Conservation (phyloP, 2,888 invertebrate species). For the Caenorhabditis virilis region DNA sequence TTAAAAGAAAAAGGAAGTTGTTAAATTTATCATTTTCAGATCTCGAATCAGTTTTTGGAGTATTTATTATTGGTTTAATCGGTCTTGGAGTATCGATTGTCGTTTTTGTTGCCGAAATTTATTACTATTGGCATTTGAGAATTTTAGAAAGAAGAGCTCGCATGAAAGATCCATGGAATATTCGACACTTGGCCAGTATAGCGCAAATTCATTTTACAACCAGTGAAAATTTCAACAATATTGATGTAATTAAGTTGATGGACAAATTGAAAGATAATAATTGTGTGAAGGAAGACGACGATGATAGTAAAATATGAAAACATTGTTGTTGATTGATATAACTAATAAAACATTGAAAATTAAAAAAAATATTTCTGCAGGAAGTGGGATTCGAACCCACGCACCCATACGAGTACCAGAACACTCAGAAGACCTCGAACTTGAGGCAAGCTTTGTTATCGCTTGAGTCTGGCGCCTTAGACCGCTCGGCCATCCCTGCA, state of each 20-base stretch:
- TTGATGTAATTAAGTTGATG: slow-evolving; percentile 32
- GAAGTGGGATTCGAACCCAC: slow-evolving; percentile 62
- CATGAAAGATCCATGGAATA: slow-evolving; percentile 33
- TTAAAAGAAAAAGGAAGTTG: not conserved
- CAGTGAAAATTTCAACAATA: slow-evolving; percentile 23
- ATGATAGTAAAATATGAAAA: no score
- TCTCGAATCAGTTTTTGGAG: slow-evolving; percentile 39
- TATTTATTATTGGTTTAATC: slow-evolving; percentile 42
- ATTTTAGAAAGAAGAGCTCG: slow-evolving; percentile 18
- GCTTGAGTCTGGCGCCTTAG: slow-evolving; percentile 71
- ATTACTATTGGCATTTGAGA: slow-evolving; percentile 40
- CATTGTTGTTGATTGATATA: no score
- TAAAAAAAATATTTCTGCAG: no score
- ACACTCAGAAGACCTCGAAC: slow-evolving; percentile 43
- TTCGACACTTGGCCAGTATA: slow-evolving; percentile 27
- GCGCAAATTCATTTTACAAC: slow-evolving; percentile 43
- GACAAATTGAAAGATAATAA: slow-evolving; percentile 16
- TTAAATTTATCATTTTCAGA: slow-evolving; percentile 12
- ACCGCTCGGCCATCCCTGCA: slow-evolving; percentile 69
- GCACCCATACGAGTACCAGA: slow-evolving; percentile 59
- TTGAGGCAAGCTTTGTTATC: slow-evolving; percentile 40
- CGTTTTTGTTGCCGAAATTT: slow-evolving; percentile 38
- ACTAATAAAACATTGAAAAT: no score
- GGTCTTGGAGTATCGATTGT: slow-evolving; percentile 30
- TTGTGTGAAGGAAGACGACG: no score